Evolutionary conservation across 2,888 invertebrate genomes (phyloP), one percentile per base, ranked within the genome.

Genomic region (Emmelina monodactyla): DNA sequence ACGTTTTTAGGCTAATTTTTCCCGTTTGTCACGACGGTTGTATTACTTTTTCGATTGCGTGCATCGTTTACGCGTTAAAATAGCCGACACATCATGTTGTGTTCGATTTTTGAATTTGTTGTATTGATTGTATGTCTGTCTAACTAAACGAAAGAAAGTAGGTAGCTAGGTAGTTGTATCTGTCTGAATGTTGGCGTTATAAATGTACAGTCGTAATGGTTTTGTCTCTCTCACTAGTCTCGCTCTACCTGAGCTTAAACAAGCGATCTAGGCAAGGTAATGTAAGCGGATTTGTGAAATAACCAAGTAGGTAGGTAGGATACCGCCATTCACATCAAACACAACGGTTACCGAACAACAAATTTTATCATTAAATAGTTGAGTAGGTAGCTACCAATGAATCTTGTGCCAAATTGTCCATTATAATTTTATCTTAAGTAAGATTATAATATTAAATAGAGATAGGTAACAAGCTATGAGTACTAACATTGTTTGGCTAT

Each of bases 1-100:
- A 79, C 66, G 63, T 62, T 63, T 75, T 64, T 68, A 63, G 75
- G 73, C 67, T 76, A 72, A 56, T 76, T 78, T 79, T 78, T 71
- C 53, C 58, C 73, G 75, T 63, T 61, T 50, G 54, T 52, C 55
- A 44, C 78, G 56, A 71, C 79, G 70, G 75, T 69, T 53, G 41
- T 29, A 14, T 69, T 64, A 48, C 62, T 44, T 58, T 75, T 65
- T 61, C 63, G 25, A 25, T 25, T 25, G 11, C 25, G 11, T 25
- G 25, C 25, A 25, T 25, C 25, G 25, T 25, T 25, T 11, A n/a
- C n/a, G 25, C 25, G 9, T 25, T 25, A 25, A 25, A 25, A 25
- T 25, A 11, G 25, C 25, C n/a, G 25, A 25, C 25, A 25, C 25
- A 11, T 25, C 25, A 25, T 25, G n/a, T n/a, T n/a, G 25, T 25